These are phyloP conservation scores for Dicroscelio sp. DNA, from an alignment of 2,888 invertebrate genomes.

Conservation along the genomic window DNA sequence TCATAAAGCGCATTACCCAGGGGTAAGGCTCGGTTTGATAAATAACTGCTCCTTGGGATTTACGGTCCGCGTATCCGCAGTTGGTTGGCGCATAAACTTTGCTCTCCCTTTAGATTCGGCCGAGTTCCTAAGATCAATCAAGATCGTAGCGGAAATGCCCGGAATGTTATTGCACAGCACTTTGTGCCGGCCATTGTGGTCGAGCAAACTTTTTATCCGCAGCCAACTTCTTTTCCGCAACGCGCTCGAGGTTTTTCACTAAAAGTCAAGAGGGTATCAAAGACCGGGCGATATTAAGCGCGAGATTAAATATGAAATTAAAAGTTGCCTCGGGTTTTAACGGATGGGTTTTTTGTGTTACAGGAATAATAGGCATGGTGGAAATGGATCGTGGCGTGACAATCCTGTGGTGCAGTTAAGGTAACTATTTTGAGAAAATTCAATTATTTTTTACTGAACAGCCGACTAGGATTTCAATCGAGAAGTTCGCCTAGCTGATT, in stretches of 20 bases:
- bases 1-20: constrained; percentile 39
- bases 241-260: background rate
- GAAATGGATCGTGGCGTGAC: constrained; percentile 85
- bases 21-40: constrained; percentile 31
- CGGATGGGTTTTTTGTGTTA: constrained; percentile 33
- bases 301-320: constrained; percentile 40
- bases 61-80: constrained; percentile 13
- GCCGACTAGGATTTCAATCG: too few species aligned
- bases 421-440: too few species aligned
- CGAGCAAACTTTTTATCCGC: constrained; percentile 50
- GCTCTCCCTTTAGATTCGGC: constrained; percentile 7
- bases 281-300: constrained; percentile 20
- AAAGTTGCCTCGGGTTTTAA: constrained; percentile 7
- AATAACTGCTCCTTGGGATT: constrained; percentile 38
- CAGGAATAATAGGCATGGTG: constrained; percentile 52
- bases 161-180: constrained; percentile 52
- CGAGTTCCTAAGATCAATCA: constrained; percentile 49
- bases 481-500: too few species aligned
- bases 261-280: constrained; percentile 8
- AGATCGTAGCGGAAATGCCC: constrained; percentile 43
- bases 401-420: constrained; percentile 87
- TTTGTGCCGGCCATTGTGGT: constrained; percentile 49
- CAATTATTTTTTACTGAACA: too few species aligned
- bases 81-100: constrained; percentile 33
- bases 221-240: constrained; percentile 45